Evolutionary conservation across 2,113 vertebrate species (phyloP).

Genomic region (Sorex araneus): DNA sequence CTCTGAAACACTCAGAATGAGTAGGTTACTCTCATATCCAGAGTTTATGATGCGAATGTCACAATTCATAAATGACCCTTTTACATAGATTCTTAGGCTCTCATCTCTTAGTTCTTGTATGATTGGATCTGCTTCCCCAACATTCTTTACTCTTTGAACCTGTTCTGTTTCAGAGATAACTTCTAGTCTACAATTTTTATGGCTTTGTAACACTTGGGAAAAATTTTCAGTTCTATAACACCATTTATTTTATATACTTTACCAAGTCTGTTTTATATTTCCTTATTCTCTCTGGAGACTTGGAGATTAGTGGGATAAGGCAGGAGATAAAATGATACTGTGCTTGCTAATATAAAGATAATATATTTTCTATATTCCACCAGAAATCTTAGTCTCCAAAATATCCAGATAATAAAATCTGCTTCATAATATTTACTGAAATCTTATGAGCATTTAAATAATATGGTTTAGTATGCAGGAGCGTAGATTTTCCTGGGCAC

Average conservation of each 20-base stretch:
- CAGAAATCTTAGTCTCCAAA: neutral
- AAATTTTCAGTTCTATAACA: neutral
- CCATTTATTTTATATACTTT: neutral
- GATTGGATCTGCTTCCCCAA: neutral
- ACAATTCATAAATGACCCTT: accelerated
- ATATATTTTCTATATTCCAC: neutral
- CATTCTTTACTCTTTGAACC: neutral
- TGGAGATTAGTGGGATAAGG: neutral
- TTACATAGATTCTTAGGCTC: neutral
- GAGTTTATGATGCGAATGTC: accelerated
- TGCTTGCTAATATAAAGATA: neutral
- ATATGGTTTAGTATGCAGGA: neutral
- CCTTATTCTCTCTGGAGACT: neutral
- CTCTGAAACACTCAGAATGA: neutral
- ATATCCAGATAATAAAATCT: neutral
- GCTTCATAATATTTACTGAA: neutral
- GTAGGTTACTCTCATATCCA: neutral
- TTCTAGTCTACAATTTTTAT: neutral
- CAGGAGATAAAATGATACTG: neutral
- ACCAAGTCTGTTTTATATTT: neutral
- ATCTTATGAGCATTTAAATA: neutral
- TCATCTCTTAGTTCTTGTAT: neutral
- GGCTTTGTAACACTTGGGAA: neutral
- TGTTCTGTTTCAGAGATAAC: neutral
- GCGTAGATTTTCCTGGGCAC: neutral